Evolutionary conservation across 2,113 vertebrate species (phyloP), one percentile per base, ranked within the genome.

Genomic region (Emberiza fucata): DNA sequence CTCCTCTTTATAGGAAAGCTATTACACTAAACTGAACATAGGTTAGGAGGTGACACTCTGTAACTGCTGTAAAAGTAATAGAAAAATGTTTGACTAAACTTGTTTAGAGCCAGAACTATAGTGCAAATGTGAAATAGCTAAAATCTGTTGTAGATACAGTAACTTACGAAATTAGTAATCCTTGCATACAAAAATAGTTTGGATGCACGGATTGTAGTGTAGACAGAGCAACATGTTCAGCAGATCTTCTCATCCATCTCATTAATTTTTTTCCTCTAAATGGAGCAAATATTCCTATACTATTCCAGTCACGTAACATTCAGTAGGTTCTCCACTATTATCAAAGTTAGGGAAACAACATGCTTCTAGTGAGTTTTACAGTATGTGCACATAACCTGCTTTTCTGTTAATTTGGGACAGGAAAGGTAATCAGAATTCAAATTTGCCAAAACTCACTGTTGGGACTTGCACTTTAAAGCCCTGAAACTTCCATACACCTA

Each of bases 351-450:
- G 33, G 54, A 92, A 95, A 85, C 35, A 66, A 72, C 50, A 31
- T 53, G 73, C 76, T 83, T 81, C 91, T 45, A 82, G 86, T 72
- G 83, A 35, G 83, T 92, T 87, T 94, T 92, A 93, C 95, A 89
- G 60, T 96, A 84, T n/a, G 82, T 95, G 96, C 93, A 90, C 88
- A 93, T 97, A 98, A 97, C 97, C 97, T 96, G 95, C 92, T 97
- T 98, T 97, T 90, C 86, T 88, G 51, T 75, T 97, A 97, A 97
- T 95, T 97, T 91, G 78, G 88, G 56, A 95, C 33, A 31, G 88
- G 84, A 97, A 96, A 96, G 81, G 94, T 97, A 97, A 98, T 97
- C 94, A 86, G 97, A 97, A 98, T 97, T 96, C 94, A 97, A 97
- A 96, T 97, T 96, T 94, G 47, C 86, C 39, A n/a, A 97, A 98